Conservation (phyloP, 2,113 vertebrate genomes). For the Aegypius monachus region DNA sequence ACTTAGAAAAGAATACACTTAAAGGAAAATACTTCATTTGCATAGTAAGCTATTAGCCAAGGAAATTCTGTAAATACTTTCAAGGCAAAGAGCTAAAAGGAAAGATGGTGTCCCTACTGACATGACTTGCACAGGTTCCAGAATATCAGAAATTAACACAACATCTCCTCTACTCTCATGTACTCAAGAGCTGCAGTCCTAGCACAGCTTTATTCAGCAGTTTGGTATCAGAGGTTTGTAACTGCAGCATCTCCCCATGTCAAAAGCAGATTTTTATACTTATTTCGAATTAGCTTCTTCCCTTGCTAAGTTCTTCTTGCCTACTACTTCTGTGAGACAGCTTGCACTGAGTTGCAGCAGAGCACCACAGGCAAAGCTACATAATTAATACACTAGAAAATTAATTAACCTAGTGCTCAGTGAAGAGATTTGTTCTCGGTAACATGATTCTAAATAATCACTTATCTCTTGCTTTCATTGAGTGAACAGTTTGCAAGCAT, state of each 20-base stretch:
- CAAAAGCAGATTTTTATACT: background rate
- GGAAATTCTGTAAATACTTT: background rate
- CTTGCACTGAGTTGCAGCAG: background rate
- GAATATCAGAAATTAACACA: background rate
- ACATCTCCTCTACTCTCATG: background rate
- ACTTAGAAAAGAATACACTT: background rate
- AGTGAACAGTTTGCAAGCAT: slow-evolving; percentile 27
- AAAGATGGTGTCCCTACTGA: background rate
- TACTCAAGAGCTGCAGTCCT: background rate
- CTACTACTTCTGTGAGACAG: background rate
- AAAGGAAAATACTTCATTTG: background rate
- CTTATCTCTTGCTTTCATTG: slow-evolving; percentile 27
- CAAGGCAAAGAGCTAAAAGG: background rate
- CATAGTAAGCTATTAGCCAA: background rate
- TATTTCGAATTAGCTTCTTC: background rate
- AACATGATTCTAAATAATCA: slow-evolving; percentile 49
- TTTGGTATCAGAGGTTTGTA: background rate
- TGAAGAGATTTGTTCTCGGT: slow-evolving; percentile 4
- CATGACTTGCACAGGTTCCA: background rate
- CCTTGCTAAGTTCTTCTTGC: background rate
- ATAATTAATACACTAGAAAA: slow-evolving; percentile 53
- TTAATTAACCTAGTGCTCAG: slow-evolving; percentile 27
- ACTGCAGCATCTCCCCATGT: background rate
- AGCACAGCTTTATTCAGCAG: background rate
- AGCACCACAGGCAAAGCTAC: background rate